A percentile compares a stretch with the other conserved stretches of the same genome.
These are phyloP conservation scores for Crypturellus tataupa DNA, from an alignment of 2,797 vertebrate species.

Conservation along the genomic window DNA sequence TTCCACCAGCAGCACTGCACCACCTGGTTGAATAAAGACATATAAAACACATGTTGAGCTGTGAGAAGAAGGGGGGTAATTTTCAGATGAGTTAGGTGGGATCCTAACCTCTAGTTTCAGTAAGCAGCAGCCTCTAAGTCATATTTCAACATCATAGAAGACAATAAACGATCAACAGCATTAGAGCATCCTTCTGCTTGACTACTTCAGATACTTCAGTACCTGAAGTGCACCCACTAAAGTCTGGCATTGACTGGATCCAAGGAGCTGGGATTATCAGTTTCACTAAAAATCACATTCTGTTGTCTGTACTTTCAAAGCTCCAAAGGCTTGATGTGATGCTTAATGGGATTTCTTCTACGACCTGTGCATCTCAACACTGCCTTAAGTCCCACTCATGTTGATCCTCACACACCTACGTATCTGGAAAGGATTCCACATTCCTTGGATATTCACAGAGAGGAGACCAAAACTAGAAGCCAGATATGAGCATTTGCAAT, in stretches of 20 bases:
- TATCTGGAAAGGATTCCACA: background rate
- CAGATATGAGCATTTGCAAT: background rate
- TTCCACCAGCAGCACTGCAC: slow-evolving; percentile 79
- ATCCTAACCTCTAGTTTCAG: background rate
- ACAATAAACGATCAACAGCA: background rate
- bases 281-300: background rate
- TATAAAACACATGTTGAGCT: background rate
- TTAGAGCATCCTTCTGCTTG: background rate
- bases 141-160: background rate
- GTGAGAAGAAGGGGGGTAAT: background rate
- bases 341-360: background rate
- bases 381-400: background rate
- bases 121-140: background rate
- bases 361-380: background rate
- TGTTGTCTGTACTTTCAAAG: background rate
- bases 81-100: background rate
- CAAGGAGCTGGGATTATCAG: background rate
- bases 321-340: background rate
- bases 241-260: background rate
- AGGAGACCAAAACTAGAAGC: background rate
- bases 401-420: background rate
- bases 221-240: background rate
- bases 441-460: background rate
- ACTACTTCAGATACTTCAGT: rapidly evolving
- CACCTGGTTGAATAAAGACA: slow-evolving; percentile 47